Conservation (phyloP, 2,797 vertebrate genomes). For the Chelon auratus region DNA sequence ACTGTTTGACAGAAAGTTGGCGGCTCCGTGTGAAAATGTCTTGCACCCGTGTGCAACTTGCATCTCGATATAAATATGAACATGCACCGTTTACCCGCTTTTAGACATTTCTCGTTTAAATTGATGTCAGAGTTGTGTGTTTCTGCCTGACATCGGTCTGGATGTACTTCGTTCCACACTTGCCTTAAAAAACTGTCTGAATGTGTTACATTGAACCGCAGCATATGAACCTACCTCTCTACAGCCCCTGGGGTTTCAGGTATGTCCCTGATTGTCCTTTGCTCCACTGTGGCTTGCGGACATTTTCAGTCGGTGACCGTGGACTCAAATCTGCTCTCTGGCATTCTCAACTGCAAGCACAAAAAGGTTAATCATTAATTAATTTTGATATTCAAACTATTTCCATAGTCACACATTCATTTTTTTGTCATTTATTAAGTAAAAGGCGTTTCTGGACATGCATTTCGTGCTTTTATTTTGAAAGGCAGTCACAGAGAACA, state of each 20-base stretch:
- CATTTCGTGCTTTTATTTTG: constrained; percentile 14
- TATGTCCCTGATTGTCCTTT: constrained; percentile 45
- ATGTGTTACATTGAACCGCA: constrained; percentile 3
- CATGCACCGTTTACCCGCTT: background rate
- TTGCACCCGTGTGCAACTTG: background rate
- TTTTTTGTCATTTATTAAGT: background rate
- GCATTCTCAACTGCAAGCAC: background rate
- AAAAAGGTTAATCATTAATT: no score
- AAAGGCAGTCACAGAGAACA: constrained; percentile 6
- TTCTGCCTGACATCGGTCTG: constrained; percentile 18
- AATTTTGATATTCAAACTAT: constrained; percentile 5
- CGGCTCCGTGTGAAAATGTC: constrained; percentile 24
- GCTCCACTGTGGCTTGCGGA: constrained; percentile 22
- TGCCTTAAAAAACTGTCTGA: constrained; percentile 28
- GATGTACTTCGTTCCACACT: background rate
- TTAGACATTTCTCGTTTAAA: background rate
- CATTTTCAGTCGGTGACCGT: constrained; percentile 23
- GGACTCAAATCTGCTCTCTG: constrained; percentile 1
- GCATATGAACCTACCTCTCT: constrained; percentile 8
- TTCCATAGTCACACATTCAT: no score
- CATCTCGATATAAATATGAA: no score
- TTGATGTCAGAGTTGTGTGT: background rate
- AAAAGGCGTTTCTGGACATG: background rate
- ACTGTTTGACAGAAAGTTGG: constrained; percentile 59
- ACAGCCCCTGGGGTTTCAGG: constrained; percentile 27